phyloP scores from a whole-genome alignment of 1,140 invertebrate genomes.

The Littorina saxatilis region DNA sequence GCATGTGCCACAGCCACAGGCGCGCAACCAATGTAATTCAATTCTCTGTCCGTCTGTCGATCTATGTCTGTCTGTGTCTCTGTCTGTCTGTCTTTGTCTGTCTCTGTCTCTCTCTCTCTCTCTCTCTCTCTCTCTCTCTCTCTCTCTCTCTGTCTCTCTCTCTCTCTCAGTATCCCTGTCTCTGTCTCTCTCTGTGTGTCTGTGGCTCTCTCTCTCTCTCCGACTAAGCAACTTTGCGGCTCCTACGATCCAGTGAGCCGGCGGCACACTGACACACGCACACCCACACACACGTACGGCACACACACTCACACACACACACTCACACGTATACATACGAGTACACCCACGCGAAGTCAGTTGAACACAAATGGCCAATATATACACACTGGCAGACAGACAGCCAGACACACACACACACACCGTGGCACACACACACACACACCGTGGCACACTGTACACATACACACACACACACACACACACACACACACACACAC shows the following conservation, averaged over 20 bases:
- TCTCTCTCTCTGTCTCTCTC: neutral
- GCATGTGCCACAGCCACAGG: no score
- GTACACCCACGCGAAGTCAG: neutral
- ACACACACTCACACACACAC: slow-evolving; percentile 12
- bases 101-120: neutral
- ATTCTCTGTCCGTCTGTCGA: no score
- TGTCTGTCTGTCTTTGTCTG: neutral
- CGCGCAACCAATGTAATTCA: no score
- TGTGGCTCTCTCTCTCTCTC: no score
- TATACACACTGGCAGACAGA: no score
- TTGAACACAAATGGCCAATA: no score
- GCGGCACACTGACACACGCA: neutral
- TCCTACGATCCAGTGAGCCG: neutral
- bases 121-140: neutral
- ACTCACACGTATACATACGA: neutral
- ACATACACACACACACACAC: neutral
- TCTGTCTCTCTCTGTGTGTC: no score
- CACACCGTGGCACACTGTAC: neutral
- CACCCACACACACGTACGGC: neutral
- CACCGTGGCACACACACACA: no score
- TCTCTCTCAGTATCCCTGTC: neutral
- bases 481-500: neutral
- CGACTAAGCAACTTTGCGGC: no score
- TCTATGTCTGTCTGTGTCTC: no score
- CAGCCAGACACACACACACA: no score